phyloP scores from a whole-genome alignment of 2,888 invertebrate genomes.

The Coecobrya sp. region DNA sequence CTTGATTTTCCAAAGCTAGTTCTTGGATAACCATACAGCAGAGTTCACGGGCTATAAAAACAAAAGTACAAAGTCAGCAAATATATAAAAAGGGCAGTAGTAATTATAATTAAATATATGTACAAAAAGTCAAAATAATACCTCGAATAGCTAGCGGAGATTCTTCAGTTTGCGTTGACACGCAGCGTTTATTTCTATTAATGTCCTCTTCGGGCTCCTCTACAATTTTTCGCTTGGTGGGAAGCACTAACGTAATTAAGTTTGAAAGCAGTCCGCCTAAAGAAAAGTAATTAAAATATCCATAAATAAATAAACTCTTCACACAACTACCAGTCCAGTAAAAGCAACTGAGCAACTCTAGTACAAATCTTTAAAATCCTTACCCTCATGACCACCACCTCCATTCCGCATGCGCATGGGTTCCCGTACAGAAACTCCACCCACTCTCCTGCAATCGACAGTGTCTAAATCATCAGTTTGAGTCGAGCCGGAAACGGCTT shows the following conservation, averaged over 20 bases:
- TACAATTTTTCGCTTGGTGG: slow-evolving; percentile 25
- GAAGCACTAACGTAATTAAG: slow-evolving; percentile 79
- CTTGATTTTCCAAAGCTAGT: slow-evolving; percentile 78
- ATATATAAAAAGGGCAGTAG: no score
- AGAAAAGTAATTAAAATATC: neutral
- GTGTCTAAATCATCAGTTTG: slow-evolving; percentile 83
- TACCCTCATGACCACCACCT: neutral
- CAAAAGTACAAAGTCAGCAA: slow-evolving; percentile 14
- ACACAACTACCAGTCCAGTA: no score
- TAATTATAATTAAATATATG: no score
- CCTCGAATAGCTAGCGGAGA: slow-evolving; percentile 83
- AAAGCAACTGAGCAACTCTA: no score
- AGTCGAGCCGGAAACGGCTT: slow-evolving; percentile 67
- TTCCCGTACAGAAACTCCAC: neutral
- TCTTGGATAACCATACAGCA: slow-evolving; percentile 84
- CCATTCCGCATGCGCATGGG: neutral
- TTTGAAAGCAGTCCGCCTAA: slow-evolving; percentile 79
- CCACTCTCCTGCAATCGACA: slow-evolving; percentile 64
- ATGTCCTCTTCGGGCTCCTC: slow-evolving; percentile 1
- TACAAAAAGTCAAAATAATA: slow-evolving; percentile 64
- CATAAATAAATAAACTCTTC: neutral
- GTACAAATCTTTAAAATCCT: no score
- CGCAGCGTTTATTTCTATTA: slow-evolving; percentile 40
- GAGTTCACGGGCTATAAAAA: slow-evolving; percentile 52
- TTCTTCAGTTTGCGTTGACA: slow-evolving; percentile 83